Evolutionary conservation across 2,797 vertebrate genomes (phyloP), one percentile per base, ranked within the genome.

Genomic region (Pygocentrus nattereri): DNA sequence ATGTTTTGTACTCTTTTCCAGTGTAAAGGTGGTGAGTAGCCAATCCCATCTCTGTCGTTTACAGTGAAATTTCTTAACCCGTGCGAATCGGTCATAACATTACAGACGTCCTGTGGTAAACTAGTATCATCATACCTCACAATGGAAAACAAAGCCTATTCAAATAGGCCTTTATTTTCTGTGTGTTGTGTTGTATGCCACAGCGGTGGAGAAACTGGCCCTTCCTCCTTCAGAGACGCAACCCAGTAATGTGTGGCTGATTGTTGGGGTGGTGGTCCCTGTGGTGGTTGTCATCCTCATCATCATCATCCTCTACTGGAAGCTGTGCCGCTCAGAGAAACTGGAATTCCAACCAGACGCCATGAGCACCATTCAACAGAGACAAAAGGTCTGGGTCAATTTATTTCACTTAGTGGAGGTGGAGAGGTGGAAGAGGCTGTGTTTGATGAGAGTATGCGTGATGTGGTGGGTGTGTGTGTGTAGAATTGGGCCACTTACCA

Each of bases 291-390:
- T 98, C 0, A 80, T 96, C 30, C 93, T 97, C 88, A 98, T 99
- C 7, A 94, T 99, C 41, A 88, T 96, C 90, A 97, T 99, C 90
- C 96, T 99, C 54, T 99, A 99, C 92, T 98, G 97, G 97, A 99
- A 99, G 38, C 94, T 99, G 61, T 99, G 98, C 47, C 95, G 97
- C 86, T 97, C 97, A 0, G 97, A 99, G 92, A 99, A 99, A 86
- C 92, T 99, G 47, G 98, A 99, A 91, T 99, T 99, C 79, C 98
- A 99, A 87, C 97, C 98, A 0, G 98, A 99, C 15, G 95, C 97
- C 0, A 95, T 99, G 86, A 97, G 95, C 94, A 97, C 95, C 90
- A 94, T 99, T 85, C 98, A 99, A 90, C 98, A 99, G 90, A 93
- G 98, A 77, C 98, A 99, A 91, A 99, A 99, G 97, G 97, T 98